These are phyloP conservation scores for Bombus turneri DNA, from an alignment of 1,140 invertebrate genomes.

Conservation along the genomic window DNA sequence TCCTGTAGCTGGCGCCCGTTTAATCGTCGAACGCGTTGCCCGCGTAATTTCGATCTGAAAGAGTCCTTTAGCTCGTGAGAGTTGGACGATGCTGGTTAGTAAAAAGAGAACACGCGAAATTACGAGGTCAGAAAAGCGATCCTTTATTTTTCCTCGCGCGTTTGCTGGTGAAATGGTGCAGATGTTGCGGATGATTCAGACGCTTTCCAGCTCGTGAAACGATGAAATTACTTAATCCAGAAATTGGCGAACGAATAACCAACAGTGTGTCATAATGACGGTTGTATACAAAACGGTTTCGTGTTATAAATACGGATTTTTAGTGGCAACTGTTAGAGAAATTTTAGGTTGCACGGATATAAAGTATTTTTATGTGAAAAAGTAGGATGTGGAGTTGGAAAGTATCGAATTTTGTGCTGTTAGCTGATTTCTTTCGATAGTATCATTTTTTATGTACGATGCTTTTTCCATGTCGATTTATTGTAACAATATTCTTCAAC, in stretches of 20 bases:
- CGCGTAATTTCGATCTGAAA: neutral
- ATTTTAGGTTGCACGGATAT: neutral
- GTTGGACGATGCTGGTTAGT: neutral
- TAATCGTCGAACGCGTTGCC: neutral
- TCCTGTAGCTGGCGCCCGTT: neutral
- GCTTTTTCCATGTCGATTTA: neutral
- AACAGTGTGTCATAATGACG: neutral
- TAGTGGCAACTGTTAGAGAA: too few species aligned
- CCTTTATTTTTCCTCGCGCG: neutral
- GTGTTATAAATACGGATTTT: neutral
- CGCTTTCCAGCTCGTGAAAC: neutral
- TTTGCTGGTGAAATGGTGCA: neutral
- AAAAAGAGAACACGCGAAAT: neutral
- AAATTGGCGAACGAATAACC: neutral
- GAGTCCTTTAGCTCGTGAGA: neutral
- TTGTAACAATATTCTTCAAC: neutral
- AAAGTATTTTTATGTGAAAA: neutral
- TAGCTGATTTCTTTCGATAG: neutral
- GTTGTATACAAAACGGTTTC: neutral
- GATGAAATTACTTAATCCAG: constrained; percentile 8
- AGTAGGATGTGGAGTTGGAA: too few species aligned
- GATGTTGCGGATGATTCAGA: constrained; percentile 19
- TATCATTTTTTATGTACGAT: neutral
- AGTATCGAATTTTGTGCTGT: too few species aligned
- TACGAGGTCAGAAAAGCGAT: neutral